phyloP scores from a whole-genome alignment of 2,113 vertebrate genomes.

The Oreocharis arfaki region DNA sequence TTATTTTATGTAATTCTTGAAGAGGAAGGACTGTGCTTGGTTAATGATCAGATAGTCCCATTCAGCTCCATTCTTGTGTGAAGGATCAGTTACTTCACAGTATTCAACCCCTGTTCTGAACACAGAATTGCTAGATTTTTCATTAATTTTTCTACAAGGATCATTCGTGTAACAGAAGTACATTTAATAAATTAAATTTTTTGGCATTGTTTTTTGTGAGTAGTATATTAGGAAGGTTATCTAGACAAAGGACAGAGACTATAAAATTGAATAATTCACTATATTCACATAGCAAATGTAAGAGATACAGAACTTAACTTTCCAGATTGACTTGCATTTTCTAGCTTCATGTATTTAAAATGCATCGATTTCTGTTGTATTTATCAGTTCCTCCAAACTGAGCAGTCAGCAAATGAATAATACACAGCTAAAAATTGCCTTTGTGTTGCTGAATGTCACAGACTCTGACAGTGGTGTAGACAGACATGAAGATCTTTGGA shows the following conservation, averaged over 20 bases:
- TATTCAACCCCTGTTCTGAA: neutral
- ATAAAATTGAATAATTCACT: neutral
- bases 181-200: neutral
- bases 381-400: neutral
- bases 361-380: neutral
- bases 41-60: neutral
- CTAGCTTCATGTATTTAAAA: neutral
- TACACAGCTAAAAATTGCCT: neutral
- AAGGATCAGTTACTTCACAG: neutral
- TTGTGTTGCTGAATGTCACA: neutral
- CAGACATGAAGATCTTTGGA: neutral
- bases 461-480: neutral
- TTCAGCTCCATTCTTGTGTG: neutral
- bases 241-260: neutral
- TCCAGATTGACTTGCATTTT: neutral
- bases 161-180: neutral
- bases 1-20: neutral
- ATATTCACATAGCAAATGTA: neutral
- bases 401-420: neutral
- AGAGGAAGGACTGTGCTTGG: neutral
- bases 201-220: neutral
- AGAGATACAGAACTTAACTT: neutral
- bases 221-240: neutral
- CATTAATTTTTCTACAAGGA: neutral
- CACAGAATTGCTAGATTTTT: neutral